Evolutionary conservation across 1,140 invertebrate genomes (phyloP), one percentile per base, ranked within the genome.

Genomic region (Drosophila mayri): DNA sequence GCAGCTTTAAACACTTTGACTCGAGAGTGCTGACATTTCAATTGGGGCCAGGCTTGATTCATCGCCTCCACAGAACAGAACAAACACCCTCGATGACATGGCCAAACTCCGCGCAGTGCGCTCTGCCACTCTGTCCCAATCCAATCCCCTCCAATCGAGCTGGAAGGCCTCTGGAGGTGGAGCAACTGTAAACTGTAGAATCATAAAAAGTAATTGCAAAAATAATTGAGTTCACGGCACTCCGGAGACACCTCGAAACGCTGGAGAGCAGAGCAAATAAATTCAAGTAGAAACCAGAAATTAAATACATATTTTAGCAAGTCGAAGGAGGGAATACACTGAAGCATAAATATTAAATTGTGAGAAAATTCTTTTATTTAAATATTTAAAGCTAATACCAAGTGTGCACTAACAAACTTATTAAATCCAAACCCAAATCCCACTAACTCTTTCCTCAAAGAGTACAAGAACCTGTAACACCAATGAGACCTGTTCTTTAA

Each of bases 171-270:
- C 66, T 37, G 28, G 68, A 72, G 68, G 67, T 59, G 68, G 43
- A 57, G 28, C 66, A 71, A 71, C 66, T 72, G 68, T 79, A 65
- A 77, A 75, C 77, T 61, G 68, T 77, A 55, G 79, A 83, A 64
- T 70, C 60, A 73, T 76, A 82, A 82, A 77, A 72, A 76, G 80
- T 88, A 88, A 88, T 87, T 87, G 80, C 84, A 74, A 87, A 87
- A 87, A 84, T 87, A 87, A 87, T 87, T 87, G 84, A 87, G 84
- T 84, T 87, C 84, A 87, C 79, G 73, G 64, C 84, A 83, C 83
- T 80, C 84, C 41, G 61, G 83, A 83, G 83, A 83, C 57, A 73
- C 74, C 62, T 47, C 50, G 58, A 61, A 52, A 43, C 65, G 43
- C 32, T 28, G 20, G 44, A 46, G 43, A 58, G 54, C 58, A 44